Base-by-base conservation (phyloP, 2,113 vertebrate species). In the Podocnemis expansa region DNA sequence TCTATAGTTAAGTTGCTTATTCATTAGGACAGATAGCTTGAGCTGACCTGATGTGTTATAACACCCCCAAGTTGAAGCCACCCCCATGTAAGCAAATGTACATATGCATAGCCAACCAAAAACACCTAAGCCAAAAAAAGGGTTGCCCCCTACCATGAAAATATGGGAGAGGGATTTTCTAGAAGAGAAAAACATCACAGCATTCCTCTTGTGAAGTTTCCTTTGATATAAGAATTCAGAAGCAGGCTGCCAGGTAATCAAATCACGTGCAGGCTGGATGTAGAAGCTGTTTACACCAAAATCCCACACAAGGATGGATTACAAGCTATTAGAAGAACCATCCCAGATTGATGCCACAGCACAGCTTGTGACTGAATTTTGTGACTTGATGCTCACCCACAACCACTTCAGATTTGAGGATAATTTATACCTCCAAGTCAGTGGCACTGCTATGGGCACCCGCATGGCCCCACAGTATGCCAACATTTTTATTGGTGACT, bases 1-100 rank as follows among this genome's bases (percentile, higher is more conserved):
- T 89, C 91, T 92, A 85, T 84, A 84, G 85, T 78, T 97, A 89
- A 95, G 91, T 88, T 96, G 41, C 84, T 97, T 95, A 95, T 76
- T 96, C 73, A 81, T 2, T 75, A 47, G 80, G 90, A 54, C 82
- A 93, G 84, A 93, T 83, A 94, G 41, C 22, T 85, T 90, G 45
- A 58, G 93, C 86, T 81, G 19, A 84, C 93, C 94, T 91, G 67
- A 78, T 58, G 2, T 41, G 8, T 93, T 96, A 13, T 51, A 96
- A 89, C 60, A 88, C 91, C 90, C 82, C 79, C 6, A 11, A 38
- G 51, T 45, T 70, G 82, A 90, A 76, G 78, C 4, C n/a, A 58
- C 31, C 21, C 58, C 87, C 8, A 54, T 82, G 63, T 24, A 90
- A 91, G n/a, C 6, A 93, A 82, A 90, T 22, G 27, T 31, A 56